Conservation (phyloP, 2,797 vertebrate species). For the Nyctalus aviator region DNA sequence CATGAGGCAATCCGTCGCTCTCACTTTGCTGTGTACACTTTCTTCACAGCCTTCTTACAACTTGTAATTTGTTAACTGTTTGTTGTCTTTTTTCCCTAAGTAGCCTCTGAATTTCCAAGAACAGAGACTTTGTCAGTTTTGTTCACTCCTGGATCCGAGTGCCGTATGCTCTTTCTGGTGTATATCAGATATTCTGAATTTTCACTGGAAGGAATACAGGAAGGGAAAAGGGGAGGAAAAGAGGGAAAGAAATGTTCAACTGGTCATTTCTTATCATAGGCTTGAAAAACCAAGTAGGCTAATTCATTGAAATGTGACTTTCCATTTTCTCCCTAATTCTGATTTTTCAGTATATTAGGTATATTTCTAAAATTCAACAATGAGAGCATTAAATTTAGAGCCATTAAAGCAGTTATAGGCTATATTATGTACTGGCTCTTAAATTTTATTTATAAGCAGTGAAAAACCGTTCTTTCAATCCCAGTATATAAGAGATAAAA, state of each 20-base stretch:
- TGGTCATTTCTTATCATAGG: conserved; percentile 8
- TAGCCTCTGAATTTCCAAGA: conserved; percentile 1
- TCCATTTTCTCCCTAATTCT: not conserved
- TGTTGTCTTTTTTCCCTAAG: not conserved
- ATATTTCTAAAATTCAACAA: conserved; percentile 38
- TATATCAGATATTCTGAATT: not conserved
- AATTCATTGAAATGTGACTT: conserved; percentile 21
- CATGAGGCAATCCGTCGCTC: not conserved
- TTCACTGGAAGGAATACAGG: conserved; percentile 4
- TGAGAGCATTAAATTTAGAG: not conserved
- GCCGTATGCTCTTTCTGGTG: not conserved
- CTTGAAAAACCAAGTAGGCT: not conserved
- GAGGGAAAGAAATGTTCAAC: not conserved
- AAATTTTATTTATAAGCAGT: not conserved
- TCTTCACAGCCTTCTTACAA: not conserved
- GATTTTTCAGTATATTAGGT: not conserved
- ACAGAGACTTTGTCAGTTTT: not conserved
- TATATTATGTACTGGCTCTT: not conserved
- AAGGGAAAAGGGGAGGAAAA: not conserved
- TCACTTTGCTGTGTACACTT: not conserved
- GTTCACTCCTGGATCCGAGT: not conserved
- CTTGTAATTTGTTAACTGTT: not conserved
- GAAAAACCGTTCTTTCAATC: conserved; percentile 36
- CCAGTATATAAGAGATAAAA: not conserved
- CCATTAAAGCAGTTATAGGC: not conserved